A percentile compares a stretch with the other conserved stretches of the same genome.
Evolutionary conservation across 2,113 vertebrate genomes (phyloP).

Genomic region (Chloroceryle aenea): DNA sequence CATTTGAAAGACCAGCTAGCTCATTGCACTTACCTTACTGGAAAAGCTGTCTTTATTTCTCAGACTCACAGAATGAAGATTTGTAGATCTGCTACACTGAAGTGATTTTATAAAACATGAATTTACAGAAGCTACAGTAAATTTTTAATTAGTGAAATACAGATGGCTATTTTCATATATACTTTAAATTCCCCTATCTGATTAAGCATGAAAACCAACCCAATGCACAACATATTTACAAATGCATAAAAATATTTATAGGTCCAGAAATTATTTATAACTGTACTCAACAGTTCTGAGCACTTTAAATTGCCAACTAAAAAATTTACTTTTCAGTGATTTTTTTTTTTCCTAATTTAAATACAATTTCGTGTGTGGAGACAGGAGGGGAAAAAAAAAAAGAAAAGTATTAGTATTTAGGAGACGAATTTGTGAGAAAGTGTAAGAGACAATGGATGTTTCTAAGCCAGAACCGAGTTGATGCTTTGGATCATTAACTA

Average conservation of each 20-base stretch:
- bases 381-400: neutral
- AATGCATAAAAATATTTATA: neutral
- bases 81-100: neutral
- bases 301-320: neutral
- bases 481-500: constrained; percentile 17
- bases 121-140: neutral
- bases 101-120: neutral
- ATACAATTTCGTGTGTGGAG: neutral
- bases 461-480: constrained; percentile 10
- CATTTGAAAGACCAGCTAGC: neutral
- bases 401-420: neutral
- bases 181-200: neutral
- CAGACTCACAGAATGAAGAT: neutral
- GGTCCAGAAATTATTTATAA: neutral
- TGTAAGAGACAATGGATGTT: neutral
- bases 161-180: neutral
- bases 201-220: neutral
- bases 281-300: neutral
- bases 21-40: neutral
- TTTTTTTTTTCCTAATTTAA: neutral
- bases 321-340: neutral
- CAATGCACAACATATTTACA: neutral
- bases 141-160: neutral
- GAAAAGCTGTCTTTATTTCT: neutral
- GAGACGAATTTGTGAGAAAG: neutral